These are phyloP conservation scores for Drosophila takahashii DNA, from an alignment of 1,140 invertebrate genomes.

Conservation along the genomic window DNA sequence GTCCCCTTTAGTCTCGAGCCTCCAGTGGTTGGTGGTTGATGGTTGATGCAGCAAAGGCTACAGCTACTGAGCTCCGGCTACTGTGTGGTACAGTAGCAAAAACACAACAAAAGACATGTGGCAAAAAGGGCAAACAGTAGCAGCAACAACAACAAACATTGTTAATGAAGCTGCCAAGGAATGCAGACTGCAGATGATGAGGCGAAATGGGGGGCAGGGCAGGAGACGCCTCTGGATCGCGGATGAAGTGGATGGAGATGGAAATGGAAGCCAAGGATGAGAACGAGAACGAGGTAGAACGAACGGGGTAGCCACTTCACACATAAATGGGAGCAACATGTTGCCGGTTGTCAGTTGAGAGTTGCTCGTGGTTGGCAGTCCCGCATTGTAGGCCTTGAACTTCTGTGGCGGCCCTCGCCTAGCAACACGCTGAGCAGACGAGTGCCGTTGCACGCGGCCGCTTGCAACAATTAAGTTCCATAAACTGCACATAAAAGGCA, in stretches of 20 bases:
- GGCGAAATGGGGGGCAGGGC: not conserved
- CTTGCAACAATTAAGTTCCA: constrained; percentile 80
- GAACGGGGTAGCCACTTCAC: constrained; percentile 57
- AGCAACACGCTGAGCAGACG: constrained; percentile 54
- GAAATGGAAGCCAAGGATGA: constrained; percentile 12
- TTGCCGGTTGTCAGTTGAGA: constrained; percentile 49
- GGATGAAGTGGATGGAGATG: constrained; percentile 33
- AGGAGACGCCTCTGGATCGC: constrained; percentile 1
- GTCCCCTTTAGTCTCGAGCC: constrained; percentile 44
- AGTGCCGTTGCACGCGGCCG: constrained; percentile 42
- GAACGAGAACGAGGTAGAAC: not conserved
- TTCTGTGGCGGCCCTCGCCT: constrained; percentile 30
- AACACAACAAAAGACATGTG: constrained; percentile 65
- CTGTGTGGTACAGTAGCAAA: constrained; percentile 79
- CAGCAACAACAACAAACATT: constrained; percentile 66
- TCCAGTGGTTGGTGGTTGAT: constrained; percentile 14
- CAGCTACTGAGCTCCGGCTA: constrained; percentile 15
- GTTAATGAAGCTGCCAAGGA: constrained; percentile 82
- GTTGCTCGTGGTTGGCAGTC: constrained; percentile 2
- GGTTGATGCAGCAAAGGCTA: constrained; percentile 9
- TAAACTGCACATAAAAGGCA: constrained; percentile 78
- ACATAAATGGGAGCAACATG: constrained; percentile 82
- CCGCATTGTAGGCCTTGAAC: constrained; percentile 23
- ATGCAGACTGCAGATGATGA: constrained; percentile 53
- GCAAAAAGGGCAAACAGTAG: constrained; percentile 67